Percentiles rank a stretch among this genome's conserved stretches.
phyloP scores from a whole-genome alignment of 2,888 invertebrate genomes.

The Drosophila fulvimacula region DNA sequence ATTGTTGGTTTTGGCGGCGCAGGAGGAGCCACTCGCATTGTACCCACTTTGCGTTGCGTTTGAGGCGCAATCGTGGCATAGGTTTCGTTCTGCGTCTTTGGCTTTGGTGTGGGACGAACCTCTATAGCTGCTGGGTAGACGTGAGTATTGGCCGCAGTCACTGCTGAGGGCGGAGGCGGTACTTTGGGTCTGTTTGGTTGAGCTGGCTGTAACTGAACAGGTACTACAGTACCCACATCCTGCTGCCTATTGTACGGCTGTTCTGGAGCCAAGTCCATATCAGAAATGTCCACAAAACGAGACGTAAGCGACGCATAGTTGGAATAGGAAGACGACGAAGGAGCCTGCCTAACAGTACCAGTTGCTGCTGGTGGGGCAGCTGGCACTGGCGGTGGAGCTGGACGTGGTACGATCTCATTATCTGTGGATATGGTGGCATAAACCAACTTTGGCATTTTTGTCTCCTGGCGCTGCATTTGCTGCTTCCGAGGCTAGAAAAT shows the following conservation, averaged over 20 bases:
- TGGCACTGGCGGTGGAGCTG: conserved; percentile 44
- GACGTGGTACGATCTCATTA: conserved; percentile 62
- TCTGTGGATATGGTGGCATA: conserved; percentile 75
- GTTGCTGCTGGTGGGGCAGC: conserved; percentile 8
- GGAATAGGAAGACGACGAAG: conserved; percentile 19
- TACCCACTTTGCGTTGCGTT: conserved; percentile 53
- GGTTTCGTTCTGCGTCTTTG: conserved; percentile 23
- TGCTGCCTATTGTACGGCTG: conserved; percentile 7
- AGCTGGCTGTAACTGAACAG: conserved; percentile 53
- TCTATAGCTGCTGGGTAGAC: conserved; percentile 47
- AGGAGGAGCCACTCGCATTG: conserved; percentile 61
- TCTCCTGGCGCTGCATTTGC: conserved; percentile 18
- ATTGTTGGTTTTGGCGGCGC: conserved; percentile 56
- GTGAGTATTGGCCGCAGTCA: conserved; percentile 61
- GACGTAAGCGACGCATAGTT: conserved; percentile 67
- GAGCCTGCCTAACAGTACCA: not conserved
- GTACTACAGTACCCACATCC: conserved; percentile 47
- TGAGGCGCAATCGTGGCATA: conserved; percentile 67
- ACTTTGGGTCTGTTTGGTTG: conserved; percentile 38
- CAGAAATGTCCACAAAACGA: conserved; percentile 64
- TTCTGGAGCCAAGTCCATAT: conserved; percentile 47
- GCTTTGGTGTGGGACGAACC: conserved; percentile 28
- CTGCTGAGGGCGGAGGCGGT: conserved; percentile 66
- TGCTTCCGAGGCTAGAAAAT: conserved; percentile 62
- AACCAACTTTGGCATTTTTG: conserved; percentile 39